These are phyloP conservation scores for Trematomus bernacchii DNA, from an alignment of 2,797 vertebrate species.

Conservation along the genomic window DNA sequence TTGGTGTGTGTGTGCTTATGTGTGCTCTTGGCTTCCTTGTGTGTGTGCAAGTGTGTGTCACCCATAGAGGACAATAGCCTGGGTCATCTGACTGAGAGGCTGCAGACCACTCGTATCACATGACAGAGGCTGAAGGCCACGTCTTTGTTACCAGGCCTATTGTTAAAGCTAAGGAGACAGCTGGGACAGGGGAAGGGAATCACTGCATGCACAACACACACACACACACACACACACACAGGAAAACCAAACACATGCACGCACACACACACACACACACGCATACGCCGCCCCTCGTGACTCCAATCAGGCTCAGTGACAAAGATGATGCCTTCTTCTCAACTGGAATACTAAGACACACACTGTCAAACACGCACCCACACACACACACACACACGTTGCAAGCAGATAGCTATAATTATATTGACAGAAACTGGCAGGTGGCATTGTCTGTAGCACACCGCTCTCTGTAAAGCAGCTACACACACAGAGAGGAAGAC, in stretches of 20 bases:
- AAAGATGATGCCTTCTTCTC: constrained; percentile 80
- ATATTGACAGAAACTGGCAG: constrained; percentile 83
- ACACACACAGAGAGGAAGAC: constrained; percentile 36
- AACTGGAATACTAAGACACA: constrained; percentile 68
- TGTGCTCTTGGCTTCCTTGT: constrained; percentile 32
- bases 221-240: constrained; percentile 51
- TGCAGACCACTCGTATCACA: constrained; percentile 82
- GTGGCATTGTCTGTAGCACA: constrained; percentile 74
- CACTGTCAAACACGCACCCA: constrained; percentile 20
- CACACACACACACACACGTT: constrained; percentile 31
- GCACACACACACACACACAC: constrained; percentile 47
- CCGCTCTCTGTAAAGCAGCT: constrained; percentile 54
- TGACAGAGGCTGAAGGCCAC: constrained; percentile 82
- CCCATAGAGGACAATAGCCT: constrained; percentile 78
- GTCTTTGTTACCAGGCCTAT: constrained; percentile 83
- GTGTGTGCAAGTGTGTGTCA: constrained; percentile 71
- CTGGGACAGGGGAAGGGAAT: constrained; percentile 78
- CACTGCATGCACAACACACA: constrained; percentile 65
- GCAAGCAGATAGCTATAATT: constrained; percentile 80
- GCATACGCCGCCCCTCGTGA: constrained; percentile 70
- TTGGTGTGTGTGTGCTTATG: constrained; percentile 31
- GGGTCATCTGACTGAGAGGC: constrained; percentile 82
- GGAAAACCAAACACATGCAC: constrained; percentile 48
- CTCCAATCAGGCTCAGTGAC: constrained; percentile 81
- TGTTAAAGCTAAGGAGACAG: constrained; percentile 83